These are phyloP conservation scores for Lacanobia wlatinum DNA, from an alignment of 2,888 invertebrate genomes.

Conservation along the genomic window DNA sequence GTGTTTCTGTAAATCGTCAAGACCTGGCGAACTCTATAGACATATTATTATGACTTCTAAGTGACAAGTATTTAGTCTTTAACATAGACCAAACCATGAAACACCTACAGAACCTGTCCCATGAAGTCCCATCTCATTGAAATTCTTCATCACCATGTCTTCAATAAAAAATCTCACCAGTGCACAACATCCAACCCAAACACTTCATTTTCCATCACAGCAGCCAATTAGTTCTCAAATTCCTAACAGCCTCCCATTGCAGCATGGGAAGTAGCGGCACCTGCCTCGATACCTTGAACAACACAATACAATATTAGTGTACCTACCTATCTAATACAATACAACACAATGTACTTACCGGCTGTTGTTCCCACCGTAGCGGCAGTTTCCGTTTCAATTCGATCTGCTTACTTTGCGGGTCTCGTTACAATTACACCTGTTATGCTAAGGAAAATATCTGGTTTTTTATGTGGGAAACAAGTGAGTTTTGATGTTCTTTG, in stretches of 20 bases:
- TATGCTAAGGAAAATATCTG: conserved; percentile 23
- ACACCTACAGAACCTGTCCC: not conserved
- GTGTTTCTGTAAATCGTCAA: too few species aligned
- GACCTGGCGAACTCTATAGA: too few species aligned
- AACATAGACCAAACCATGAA: not conserved
- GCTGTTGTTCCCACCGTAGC: conserved; percentile 39
- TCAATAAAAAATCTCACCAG: not conserved
- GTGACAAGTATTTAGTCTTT: not conserved
- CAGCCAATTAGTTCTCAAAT: conserved; percentile 16
- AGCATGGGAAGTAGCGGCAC: conserved; percentile 58
- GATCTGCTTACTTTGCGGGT: conserved; percentile 46
- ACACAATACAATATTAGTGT: conserved; percentile 41
- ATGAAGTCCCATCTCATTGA: not conserved
- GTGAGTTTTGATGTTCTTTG: conserved; percentile 2
- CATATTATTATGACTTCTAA: too few species aligned
- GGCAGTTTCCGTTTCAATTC: conserved; percentile 57
- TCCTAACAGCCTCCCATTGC: conserved; percentile 14
- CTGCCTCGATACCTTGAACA: conserved; percentile 31
- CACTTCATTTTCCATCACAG: not conserved
- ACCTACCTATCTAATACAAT: conserved; percentile 12
- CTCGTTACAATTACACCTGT: conserved; percentile 30
- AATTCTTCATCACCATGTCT: not conserved
- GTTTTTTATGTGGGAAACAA: conserved; percentile 20
- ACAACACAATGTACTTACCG: conserved; percentile 28
- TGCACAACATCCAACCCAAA: not conserved